Percentiles rank a stretch among this genome's conserved stretches.
These are phyloP conservation scores for Euproctis similis DNA, from an alignment of 2,888 invertebrate species.

Conservation along the genomic window DNA sequence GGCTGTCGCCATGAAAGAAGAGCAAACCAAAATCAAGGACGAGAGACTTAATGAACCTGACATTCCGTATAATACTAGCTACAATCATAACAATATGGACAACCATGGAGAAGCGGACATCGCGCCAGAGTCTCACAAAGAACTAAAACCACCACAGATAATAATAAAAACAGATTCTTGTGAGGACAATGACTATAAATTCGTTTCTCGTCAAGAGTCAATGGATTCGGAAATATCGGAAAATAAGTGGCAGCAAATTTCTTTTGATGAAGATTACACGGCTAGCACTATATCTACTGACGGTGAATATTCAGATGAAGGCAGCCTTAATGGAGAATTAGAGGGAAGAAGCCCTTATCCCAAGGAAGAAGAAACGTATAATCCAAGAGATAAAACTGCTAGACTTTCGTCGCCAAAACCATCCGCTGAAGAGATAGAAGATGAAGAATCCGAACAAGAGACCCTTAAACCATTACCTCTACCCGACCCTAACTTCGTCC, in stretches of 20 bases:
- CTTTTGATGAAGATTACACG: conserved; percentile 78
- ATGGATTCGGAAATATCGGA: conserved; percentile 44
- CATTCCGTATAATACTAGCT: conserved; percentile 50
- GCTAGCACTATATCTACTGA: conserved; percentile 78
- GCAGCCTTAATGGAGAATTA: conserved; percentile 52
- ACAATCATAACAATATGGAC: conserved; percentile 19
- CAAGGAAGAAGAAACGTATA: conserved; percentile 80
- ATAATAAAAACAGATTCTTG: conserved; percentile 50
- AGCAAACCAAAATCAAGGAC: conserved; percentile 60
- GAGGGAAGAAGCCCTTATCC: conserved; percentile 43
- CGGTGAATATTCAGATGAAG: conserved; percentile 59
- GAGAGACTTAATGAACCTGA: conserved; percentile 36
- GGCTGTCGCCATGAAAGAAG: conserved; percentile 84
- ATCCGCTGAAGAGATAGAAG: conserved; percentile 39
- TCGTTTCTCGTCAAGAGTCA: conserved; percentile 37
- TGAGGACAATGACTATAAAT: conserved; percentile 42
- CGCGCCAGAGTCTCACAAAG: conserved; percentile 15
- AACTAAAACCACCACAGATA: conserved; percentile 38
- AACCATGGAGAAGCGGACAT: conserved; percentile 18
- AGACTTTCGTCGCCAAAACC: conserved; percentile 39
- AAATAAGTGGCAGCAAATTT: conserved; percentile 65
- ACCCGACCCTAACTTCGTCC: conserved; percentile 82
- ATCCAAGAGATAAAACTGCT: conserved; percentile 76
- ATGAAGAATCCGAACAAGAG: conserved; percentile 73
- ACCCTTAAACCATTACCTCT: conserved; percentile 77